Percentiles rank a stretch among this genome's conserved stretches.
Conservation (phyloP, 2,797 vertebrate genomes). For the Carapus acus region DNA sequence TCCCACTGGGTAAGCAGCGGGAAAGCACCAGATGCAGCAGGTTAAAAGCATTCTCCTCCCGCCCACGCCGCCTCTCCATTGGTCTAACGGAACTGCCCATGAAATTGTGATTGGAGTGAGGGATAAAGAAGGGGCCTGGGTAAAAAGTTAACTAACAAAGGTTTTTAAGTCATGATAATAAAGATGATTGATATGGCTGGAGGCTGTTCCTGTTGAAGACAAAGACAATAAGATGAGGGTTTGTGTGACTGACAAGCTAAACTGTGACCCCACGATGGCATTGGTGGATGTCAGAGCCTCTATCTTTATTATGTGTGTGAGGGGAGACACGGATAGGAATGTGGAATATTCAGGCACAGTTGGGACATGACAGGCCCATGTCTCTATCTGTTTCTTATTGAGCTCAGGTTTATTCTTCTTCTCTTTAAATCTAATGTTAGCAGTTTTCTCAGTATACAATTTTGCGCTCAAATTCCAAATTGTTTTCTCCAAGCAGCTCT, state of each 20-base stretch:
- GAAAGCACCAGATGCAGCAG: constrained; percentile 79
- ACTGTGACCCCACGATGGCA: constrained; percentile 61
- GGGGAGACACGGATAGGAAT: constrained; percentile 56
- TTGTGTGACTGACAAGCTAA: constrained; percentile 68
- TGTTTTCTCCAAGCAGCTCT: constrained; percentile 18
- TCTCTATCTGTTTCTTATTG: neutral
- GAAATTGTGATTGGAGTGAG: constrained; percentile 76
- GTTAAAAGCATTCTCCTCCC: constrained; percentile 78
- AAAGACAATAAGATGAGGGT: constrained; percentile 61
- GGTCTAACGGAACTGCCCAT: constrained; percentile 70
- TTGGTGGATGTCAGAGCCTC: constrained; percentile 61
- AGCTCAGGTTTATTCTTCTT: neutral
- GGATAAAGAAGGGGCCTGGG: constrained; percentile 63
- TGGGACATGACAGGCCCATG: constrained; percentile 30
- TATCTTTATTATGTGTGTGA: constrained; percentile 62
- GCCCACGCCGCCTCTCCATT: constrained; percentile 71
- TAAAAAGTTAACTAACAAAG: constrained; percentile 73
- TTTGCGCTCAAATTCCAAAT: neutral
- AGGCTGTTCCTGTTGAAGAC: constrained; percentile 72
- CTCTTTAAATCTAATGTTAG: no score
- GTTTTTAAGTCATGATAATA: constrained; percentile 78
- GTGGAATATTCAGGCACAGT: constrained; percentile 40
- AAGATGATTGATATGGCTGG: constrained; percentile 75
- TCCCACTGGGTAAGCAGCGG: constrained; percentile 77
- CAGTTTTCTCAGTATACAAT: no score